Evolutionary conservation across 2,797 vertebrate species (phyloP), one percentile per base, ranked within the genome.

Genomic region (Lateolabrax maculatus): DNA sequence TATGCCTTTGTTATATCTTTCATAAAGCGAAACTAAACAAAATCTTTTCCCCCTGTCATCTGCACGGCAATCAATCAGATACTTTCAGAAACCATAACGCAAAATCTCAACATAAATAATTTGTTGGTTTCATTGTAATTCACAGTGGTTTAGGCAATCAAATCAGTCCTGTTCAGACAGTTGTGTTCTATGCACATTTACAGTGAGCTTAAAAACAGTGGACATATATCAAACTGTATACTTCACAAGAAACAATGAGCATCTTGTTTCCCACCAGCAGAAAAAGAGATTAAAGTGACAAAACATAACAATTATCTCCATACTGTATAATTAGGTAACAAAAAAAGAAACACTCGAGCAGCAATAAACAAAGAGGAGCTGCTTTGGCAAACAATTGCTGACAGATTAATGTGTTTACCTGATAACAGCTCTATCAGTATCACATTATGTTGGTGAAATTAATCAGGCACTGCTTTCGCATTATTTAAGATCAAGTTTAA

Each of bases 371-470:
- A 53, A 55, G 29, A 1, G 5, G 19, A 29, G 48, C 19, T 37
- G 25, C 29, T 37, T 8, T 13, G 12, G 12, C 9, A 39, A 65
- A 44, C 53, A 44, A 3, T 0, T 41, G 39, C 34, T 21, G 41
- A 41, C 51, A 49, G 58, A 64, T 34, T 18, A 13, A 56, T 31
- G 66, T 63, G 25, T 49, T 18, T 19, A 15, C 19, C 6, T 41
- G 6, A n/a, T 55, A 76, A 36, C 23, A 23, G 29, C n/a, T 48
- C 19, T 18, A 34, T 77, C 65, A 55, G 37, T 70, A 13, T 55
- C 41, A 23, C 19, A 27, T 70, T 31, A 13, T 25, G 23, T 3
- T 21, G 5, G 3, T 15, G 23, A 48, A 49, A 49, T 27, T 10
- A 64, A 36, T 46, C n/a, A 49, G 39, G 9, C 12, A 1, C 4